Evolutionary conservation across 1,140 invertebrate species (phyloP), one percentile per base, ranked within the genome.

Genomic region (Luehdorfia chinensis): DNA sequence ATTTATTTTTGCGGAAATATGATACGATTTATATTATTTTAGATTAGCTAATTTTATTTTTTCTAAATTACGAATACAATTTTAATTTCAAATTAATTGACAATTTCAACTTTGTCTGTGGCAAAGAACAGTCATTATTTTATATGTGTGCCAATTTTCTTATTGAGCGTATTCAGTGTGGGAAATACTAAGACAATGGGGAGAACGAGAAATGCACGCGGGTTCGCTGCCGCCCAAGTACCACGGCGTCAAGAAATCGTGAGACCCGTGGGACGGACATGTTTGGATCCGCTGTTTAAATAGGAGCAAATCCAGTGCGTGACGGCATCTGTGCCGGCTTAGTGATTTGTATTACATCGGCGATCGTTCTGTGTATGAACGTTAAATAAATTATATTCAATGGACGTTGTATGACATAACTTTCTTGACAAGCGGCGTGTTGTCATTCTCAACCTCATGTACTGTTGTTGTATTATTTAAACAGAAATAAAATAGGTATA

Each of bases 131-230:
- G 59, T 63, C 48, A 56, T 66, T 60, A 64, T 64, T 65, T 68
- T 72, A 75, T 70, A 75, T 67, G 55, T 58, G 60, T 71, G 73
- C 46, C 36, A 62, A 51, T 68, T 71, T 59, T 72, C 61, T 64
- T 64, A 59, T 60, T 64, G 48, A 43, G 25, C 16, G 54, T 61
- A 49, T 47, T 36, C 33, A 47, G 51, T 72, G 75, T 78, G 75
- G 70, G 75, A 75, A 78, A 41, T 12, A 9, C 2, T n/a, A 11
- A 59, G 37, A 78, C 75, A 78, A 78, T 78, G 53, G 74, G 58
- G 70, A 75, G 69, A 78, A 53, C 33, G 51, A n/a, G 25, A 43
- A 43, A 43, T 43, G 28, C 37, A 63, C 61, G 64, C 53, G 44
- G 56, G 56, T 59, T 55, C 53, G 52, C 55, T 62, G 57, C 54